Percentiles rank a stretch among this genome's conserved stretches.
These are phyloP conservation scores for Austrolebias charrua DNA, from an alignment of 2,797 vertebrate genomes.

Conservation along the genomic window DNA sequence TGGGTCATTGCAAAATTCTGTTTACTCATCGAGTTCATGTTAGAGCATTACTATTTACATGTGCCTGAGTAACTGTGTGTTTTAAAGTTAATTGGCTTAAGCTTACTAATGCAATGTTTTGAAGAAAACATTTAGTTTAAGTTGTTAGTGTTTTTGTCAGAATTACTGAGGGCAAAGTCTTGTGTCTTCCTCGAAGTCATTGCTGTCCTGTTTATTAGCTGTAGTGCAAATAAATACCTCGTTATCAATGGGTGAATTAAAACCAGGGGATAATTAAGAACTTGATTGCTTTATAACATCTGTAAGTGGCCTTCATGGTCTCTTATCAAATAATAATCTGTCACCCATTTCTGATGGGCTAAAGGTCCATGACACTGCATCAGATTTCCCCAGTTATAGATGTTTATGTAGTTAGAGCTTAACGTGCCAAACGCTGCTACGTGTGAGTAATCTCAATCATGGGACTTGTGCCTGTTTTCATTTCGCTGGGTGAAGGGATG, in stretches of 20 bases:
- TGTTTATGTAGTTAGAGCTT: constrained; percentile 4
- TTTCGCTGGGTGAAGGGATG: constrained; percentile 10
- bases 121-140: too few species aligned
- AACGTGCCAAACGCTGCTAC: not conserved
- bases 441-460: constrained; percentile 5
- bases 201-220: constrained; percentile 7
- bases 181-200: not conserved
- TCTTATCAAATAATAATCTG: not conserved
- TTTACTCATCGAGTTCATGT: too few species aligned
- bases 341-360: constrained; percentile 2
- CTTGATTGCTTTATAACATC: constrained; percentile 22
- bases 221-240: constrained; percentile 16
- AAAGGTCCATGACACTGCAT: not conserved
- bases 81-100: too few species aligned
- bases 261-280: constrained; percentile 15
- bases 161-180: rapidly evolving
- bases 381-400: constrained; percentile 2
- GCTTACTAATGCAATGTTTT: too few species aligned
- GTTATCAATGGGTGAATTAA: constrained; percentile 15
- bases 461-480: constrained; percentile 25
- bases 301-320: not conserved
- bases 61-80: too few species aligned
- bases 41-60: too few species aligned
- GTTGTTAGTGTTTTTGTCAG: not conserved
- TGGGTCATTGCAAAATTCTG: too few species aligned